Evolutionary conservation across 2,888 invertebrate genomes (phyloP), one percentile per base, ranked within the genome.

Genomic region (Notodonta dromedarius): DNA sequence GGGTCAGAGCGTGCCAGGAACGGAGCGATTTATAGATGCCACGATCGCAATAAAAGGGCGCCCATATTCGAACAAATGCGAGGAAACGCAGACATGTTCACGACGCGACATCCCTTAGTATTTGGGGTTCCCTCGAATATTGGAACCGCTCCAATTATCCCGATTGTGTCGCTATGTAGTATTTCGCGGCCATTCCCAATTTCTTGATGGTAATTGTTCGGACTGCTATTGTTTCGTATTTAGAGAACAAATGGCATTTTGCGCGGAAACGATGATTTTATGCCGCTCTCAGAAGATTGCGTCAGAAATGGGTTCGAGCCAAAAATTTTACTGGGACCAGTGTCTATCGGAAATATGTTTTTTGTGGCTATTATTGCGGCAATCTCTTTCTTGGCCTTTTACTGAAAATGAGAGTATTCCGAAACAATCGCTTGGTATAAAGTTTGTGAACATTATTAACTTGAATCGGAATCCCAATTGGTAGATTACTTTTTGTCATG

Each of bases 31-130:
- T 65, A 67, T 62, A 16, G 54, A 62, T 58, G 57, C 60, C 48
- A 59, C 14, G 56, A 51, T 57, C n/a, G 57, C 67, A 60, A 65
- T 67, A 65, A 65, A 67, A 65, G 62, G 59, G 57, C 46, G 46
- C 57, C 57, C 40, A 56, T 56, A 44, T 44, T 56, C 8, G 56
- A 44, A 24, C 56, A 56, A 56, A 56, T 42, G 40, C 55, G 42
- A 35, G 35, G 54, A 58, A 51, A 58, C 58, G 13, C 3, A 54
- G 57, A 57, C 52, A 58, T 56, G 57, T 57, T 58, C 64, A 62
- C 62, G 67, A 62, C 59, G 46, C 62, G 67, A 64, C 59, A 51
- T 62, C 60, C 53, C 44, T 44, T 54, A n/a, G 54, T 11, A 39
- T 54, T 54, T 54, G 35, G 24, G 56, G 40, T 56, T 55, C 58